Evolutionary conservation across 2,797 vertebrate genomes (phyloP), one percentile per base, ranked within the genome.

Genomic region (Gymnocypris eckloni): DNA sequence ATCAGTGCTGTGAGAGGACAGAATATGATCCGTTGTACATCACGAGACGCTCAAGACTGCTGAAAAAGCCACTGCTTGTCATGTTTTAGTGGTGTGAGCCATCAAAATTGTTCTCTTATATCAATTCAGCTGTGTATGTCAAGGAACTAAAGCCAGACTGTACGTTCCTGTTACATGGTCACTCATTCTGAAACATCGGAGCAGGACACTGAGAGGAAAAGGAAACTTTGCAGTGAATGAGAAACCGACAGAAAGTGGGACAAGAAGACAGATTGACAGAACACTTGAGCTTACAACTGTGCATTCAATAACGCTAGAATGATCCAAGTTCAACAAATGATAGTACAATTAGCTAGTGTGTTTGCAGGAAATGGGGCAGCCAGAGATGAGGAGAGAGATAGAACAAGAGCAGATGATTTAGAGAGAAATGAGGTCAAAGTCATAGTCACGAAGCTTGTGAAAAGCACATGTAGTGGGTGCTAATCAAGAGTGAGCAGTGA

Each of bases 401-500:
- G 50, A 72, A 72, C 28, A 71, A 72, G 52, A 64, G 28, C 52
- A 20, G 33, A 33, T 20, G 67, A 73, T 72, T 80, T 15, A 33
- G 15, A 52, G 41, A 52, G 28, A 86, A 86, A 80, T 16, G 3
- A 86, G 77, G 69, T 5, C 84, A 80, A 73, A 84, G 48, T 2
- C 73, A 67, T 59, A 56, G 54, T 22, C 20, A 18, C n/a, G n/a
- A 85, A 85, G 50, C 39, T 72, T 72, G 50, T 86, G 67, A 73
- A 79, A 92, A 90, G 86, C 87, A 90, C 16, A 86, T 73, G 87
- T 85, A 79, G 87, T 85, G 79, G 82, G 83, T 25, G 4, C 48
- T 73, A 73, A 89, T 88, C 70, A 56, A 85, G 77, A 69, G 15
- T 16, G 50, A 50, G 50, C 77, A 69, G 86, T 78, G 79, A 59